Percentiles rank a stretch among this genome's conserved stretches.
Conservation (phyloP, 92 coral and sea anemone genomes). For the Phenganax subtilis region DNA sequence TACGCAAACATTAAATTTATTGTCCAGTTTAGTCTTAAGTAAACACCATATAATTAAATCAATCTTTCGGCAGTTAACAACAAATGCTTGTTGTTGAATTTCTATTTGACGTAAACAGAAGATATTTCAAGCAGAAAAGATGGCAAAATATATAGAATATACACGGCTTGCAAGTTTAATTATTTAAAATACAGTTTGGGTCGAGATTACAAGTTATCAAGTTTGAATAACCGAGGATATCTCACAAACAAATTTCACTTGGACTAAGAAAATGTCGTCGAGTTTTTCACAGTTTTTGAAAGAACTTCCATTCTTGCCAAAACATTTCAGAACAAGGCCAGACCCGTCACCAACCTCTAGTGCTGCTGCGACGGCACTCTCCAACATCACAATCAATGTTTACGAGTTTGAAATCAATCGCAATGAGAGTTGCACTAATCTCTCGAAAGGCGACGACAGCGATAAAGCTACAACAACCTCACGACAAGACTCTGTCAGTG, state of each 20-base stretch:
- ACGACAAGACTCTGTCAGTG: background rate
- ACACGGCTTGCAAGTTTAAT: too few species aligned
- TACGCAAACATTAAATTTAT: too few species aligned
- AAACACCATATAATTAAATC: too few species aligned
- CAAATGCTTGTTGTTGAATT: too few species aligned
- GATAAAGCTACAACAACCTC: background rate
- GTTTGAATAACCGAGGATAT: too few species aligned
- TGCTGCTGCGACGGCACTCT: background rate
- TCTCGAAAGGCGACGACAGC: background rate
- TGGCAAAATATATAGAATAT: too few species aligned
- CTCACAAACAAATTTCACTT: background rate
- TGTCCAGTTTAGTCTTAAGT: too few species aligned
- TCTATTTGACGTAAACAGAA: too few species aligned
- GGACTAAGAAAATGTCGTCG: constrained; percentile 22
- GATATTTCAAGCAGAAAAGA: too few species aligned
- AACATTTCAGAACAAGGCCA: constrained; percentile 17
- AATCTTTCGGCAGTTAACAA: too few species aligned
- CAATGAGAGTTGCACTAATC: background rate
- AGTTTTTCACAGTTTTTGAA: constrained; percentile 31
- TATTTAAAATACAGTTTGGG: too few species aligned
- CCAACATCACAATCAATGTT: constrained; percentile 33
- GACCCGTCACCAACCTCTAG: background rate
- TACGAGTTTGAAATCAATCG: constrained; percentile 18
- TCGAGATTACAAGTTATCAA: too few species aligned
- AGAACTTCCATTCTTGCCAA: constrained; percentile 27